These are phyloP conservation scores for Leptobrachium leishanense DNA, from an alignment of 2,113 vertebrate genomes.

Conservation along the genomic window DNA sequence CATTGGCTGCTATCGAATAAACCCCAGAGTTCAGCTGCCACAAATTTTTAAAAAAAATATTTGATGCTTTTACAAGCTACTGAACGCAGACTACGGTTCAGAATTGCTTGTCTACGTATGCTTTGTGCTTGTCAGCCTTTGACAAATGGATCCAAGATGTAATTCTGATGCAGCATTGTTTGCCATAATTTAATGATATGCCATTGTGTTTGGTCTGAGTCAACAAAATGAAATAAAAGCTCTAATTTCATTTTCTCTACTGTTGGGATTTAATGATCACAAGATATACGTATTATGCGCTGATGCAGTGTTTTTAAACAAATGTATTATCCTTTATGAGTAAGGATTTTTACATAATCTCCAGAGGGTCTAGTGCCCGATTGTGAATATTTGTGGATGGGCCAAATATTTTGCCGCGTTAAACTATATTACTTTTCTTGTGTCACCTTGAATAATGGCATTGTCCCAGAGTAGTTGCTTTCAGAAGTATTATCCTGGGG, in stretches of 20 bases:
- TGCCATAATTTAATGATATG: constrained; percentile 57
- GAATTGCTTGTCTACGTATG: background rate
- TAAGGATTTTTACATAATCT: background rate
- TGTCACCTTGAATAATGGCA: no score
- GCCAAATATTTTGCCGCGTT: no score
- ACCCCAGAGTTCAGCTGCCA: no score
- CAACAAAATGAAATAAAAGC: constrained; percentile 56
- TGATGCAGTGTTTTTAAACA: constrained; percentile 20
- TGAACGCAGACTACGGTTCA: background rate
- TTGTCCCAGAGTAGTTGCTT: no score
- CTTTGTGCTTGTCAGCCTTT: constrained; percentile 2
- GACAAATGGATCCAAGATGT: background rate
- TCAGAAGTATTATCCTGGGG: no score
- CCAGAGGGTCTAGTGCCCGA: no score
- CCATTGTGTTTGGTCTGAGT: constrained; percentile 55
- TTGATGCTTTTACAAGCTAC: background rate
- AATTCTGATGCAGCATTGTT: constrained; percentile 26
- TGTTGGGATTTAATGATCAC: constrained; percentile 29
- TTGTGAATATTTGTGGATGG: no score
- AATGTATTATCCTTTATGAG: background rate
- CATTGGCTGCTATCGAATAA: no score
- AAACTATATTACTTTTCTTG: no score
- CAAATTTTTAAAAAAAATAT: no score
- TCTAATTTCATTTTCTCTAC: constrained; percentile 57
- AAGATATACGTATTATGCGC: constrained; percentile 48